Evolutionary conservation across 1,140 invertebrate species (phyloP), one percentile per base, ranked within the genome.

Genomic region (Gonioctena quinquepunctata): DNA sequence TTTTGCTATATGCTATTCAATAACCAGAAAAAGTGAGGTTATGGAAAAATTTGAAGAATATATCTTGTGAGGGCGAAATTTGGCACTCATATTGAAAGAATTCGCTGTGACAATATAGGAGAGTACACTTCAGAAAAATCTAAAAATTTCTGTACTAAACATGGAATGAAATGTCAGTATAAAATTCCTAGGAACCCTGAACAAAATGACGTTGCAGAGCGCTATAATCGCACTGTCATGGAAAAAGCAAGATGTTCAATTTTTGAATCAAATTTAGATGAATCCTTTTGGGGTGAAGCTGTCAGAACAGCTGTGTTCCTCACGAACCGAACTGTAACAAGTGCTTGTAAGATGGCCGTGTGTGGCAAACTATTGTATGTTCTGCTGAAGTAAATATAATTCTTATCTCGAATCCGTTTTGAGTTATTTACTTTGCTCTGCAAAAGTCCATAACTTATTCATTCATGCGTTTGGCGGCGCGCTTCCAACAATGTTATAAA

Each of bases 131-230:
- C 21, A 21, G 50, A 48, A 27, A 62, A 72, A 23, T 68, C 79
- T 6, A 70, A 71, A 69, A 23, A 68, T 13, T 78, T 74, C 52
- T 74, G 64, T 61, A 33, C 65, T 72, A 61, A 61, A 57, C 67
- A 54, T 57, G 79, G 76, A 48, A 77, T 77, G 11, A 48, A 42
- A 18, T 7, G 52, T 18, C 64, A 73, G 56, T 69, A 69, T 60
- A 77, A 74, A 6, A 61, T 76, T 13, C 70, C 75, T 18, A 77
- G 81, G 66, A 70, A 77, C 8, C 80, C 84, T 49, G 69, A 82
- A 66, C 66, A 77, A 65, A 86, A 86, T 77, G 83, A 82, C 26
- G 65, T 76, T n/a, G 73, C 79, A 3, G 83, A 86, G 72, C 69
- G 83, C 22, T 68, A 76, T 3, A 84, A 85, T 62, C 23, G 82